Percentiles rank a stretch among this genome's conserved stretches.
phyloP scores from a whole-genome alignment of 1,140 invertebrate genomes.

The Hyposmocoma kahamanoa region DNA sequence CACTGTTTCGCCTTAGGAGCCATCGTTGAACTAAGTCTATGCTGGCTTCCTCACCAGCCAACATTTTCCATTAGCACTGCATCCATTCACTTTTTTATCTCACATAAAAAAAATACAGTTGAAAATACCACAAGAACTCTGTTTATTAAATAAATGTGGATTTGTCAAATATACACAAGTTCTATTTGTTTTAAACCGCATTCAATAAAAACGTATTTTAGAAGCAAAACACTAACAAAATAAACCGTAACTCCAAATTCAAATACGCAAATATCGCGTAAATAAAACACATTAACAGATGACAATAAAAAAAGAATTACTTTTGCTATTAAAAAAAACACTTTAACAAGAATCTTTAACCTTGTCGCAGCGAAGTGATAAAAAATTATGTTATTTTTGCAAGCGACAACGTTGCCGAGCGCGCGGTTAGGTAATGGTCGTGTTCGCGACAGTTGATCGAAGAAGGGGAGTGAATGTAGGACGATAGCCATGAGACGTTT shows the following conservation, averaged over 20 bases:
- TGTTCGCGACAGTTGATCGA: neutral
- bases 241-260: too few relatives aligned
- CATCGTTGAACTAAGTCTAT: conserved; percentile 61
- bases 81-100: conserved; percentile 24
- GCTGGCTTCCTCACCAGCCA: conserved; percentile 59
- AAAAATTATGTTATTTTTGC: neutral
- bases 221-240: too few relatives aligned
- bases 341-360: neutral
- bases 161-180: too few relatives aligned
- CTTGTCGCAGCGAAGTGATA: neutral
- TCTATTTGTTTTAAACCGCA: too few relatives aligned
- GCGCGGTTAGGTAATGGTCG: conserved; percentile 1
- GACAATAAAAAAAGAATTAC: too few relatives aligned
- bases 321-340: too few relatives aligned
- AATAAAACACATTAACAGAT: too few relatives aligned
- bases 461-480: conserved; percentile 2
- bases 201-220: too few relatives aligned
- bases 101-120: too few relatives aligned
- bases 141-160: too few relatives aligned
- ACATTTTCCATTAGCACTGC: conserved; percentile 48
- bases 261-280: too few relatives aligned
- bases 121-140: too few relatives aligned
- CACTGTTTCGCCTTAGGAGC: conserved; percentile 49
- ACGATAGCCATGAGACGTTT: conserved; percentile 1
- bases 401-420: neutral